phyloP scores from a whole-genome alignment of 2,797 vertebrate genomes.

The Gymnoscopelus microlampas region DNA sequence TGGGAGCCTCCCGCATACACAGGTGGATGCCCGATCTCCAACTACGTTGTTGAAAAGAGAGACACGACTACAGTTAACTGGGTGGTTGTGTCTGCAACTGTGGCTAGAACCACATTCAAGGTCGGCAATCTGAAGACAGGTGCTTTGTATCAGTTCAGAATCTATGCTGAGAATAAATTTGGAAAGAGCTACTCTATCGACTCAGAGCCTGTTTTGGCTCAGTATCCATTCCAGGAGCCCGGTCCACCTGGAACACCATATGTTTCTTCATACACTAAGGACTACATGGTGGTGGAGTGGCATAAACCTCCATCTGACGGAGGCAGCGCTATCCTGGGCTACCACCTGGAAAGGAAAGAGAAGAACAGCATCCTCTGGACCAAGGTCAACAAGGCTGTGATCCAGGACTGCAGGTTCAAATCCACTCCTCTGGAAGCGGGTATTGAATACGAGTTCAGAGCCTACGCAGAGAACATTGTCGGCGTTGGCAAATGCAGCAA shows the following conservation, averaged over 20 bases:
- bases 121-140: slow-evolving; percentile 94
- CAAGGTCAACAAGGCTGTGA: slow-evolving; percentile 95
- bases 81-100: slow-evolving; percentile 95
- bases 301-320: slow-evolving; percentile 96
- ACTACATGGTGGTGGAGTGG: slow-evolving; percentile 96
- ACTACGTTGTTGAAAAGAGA: slow-evolving; percentile 97
- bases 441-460: slow-evolving; percentile 97
- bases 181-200: slow-evolving; percentile 96
- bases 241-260: slow-evolving; percentile 95
- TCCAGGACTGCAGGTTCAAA: slow-evolving; percentile 94
- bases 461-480: slow-evolving; percentile 98
- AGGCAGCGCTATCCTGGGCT: slow-evolving; percentile 93
- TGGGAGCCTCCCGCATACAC: slow-evolving; percentile 95
- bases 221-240: slow-evolving; percentile 98
- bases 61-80: slow-evolving; percentile 97
- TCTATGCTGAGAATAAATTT: slow-evolving; percentile 97
- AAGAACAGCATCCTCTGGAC: slow-evolving; percentile 99
- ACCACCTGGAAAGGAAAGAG: slow-evolving; percentile 97
- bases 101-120: slow-evolving; percentile 96
- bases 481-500: slow-evolving; percentile 96
- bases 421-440: slow-evolving; percentile 94
- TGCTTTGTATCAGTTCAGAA: slow-evolving; percentile 96
- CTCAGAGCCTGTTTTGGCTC: slow-evolving; percentile 89
- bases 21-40: slow-evolving; percentile 96
- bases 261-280: slow-evolving; percentile 89